Percentiles rank a stretch among this genome's conserved stretches.
Conservation (phyloP, 2,888 invertebrate species). For the Cerastis leucographa region DNA sequence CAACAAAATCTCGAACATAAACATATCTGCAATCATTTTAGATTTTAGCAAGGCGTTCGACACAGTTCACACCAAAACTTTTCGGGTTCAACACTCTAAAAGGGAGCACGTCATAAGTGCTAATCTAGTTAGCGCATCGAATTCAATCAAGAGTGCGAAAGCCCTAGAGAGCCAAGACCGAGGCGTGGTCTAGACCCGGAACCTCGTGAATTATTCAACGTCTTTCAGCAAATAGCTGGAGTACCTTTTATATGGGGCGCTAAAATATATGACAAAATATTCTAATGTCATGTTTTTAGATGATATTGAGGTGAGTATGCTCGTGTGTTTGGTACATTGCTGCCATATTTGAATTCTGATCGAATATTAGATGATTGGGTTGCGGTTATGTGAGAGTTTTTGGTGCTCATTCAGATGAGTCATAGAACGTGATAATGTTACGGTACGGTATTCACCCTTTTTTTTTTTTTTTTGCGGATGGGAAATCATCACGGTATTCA, state of each 20-base stretch:
- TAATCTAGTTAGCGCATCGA: conserved; percentile 50
- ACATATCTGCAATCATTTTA: conserved; percentile 6
- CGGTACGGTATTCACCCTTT: too few relatives aligned
- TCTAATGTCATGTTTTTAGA: conserved; percentile 50
- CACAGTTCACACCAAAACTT: conserved; percentile 20
- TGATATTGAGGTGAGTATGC: conserved; percentile 11
- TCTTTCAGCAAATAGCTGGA: conserved; percentile 42
- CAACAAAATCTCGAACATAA: not conserved
- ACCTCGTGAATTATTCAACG: conserved; percentile 70
- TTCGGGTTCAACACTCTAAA: conserved; percentile 30
- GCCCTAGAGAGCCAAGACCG: conserved; percentile 29
- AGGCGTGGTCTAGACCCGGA: conserved; percentile 63
- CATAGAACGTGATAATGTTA: not conserved
- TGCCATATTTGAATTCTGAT: conserved; percentile 32
- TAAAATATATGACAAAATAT: conserved; percentile 44
- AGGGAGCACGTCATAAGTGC: conserved; percentile 28
- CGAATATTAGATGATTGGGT: not conserved
- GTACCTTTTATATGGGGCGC: conserved; percentile 33
- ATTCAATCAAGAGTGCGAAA: conserved; percentile 57
- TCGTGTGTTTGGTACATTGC: conserved; percentile 12
- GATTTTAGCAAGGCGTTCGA: conserved; percentile 34
- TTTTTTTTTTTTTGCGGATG: too few relatives aligned
- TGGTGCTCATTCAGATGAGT: not conserved
- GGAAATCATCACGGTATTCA: too few relatives aligned
- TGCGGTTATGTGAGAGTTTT: not conserved